phyloP scores from a whole-genome alignment of 1,140 invertebrate genomes.

The Nephila pilipes region DNA sequence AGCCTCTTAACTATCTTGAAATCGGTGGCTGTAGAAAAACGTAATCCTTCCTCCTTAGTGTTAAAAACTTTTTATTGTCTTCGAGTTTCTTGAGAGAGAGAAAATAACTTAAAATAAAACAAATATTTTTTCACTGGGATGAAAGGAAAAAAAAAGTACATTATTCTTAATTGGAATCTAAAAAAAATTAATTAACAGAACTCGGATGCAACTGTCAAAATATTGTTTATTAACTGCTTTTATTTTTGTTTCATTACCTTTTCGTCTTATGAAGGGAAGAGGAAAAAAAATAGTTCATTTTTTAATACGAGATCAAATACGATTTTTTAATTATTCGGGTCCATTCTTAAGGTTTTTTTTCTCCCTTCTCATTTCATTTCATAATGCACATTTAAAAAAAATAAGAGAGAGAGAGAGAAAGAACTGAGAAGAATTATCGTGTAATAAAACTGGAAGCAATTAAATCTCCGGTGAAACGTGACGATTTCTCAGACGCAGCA shows the following conservation, averaged over 20 bases:
- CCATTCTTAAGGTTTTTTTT: background rate
- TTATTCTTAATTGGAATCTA: slow-evolving; percentile 68
- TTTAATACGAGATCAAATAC: slow-evolving; percentile 31
- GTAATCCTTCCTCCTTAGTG: slow-evolving; percentile 41
- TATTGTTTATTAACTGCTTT: slow-evolving; percentile 40
- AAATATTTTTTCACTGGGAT: slow-evolving; percentile 12
- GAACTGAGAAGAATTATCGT: background rate
- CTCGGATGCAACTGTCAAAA: slow-evolving; percentile 49
- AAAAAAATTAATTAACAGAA: slow-evolving; percentile 69
- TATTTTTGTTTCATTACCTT: slow-evolving; percentile 9
- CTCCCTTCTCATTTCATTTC: background rate
- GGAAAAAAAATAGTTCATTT: background rate
- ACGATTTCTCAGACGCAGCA: slow-evolving; percentile 29
- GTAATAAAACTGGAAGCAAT: slow-evolving; percentile 33
- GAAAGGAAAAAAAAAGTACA: background rate
- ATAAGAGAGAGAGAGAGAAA: background rate
- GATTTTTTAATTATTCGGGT: slow-evolving; percentile 33
- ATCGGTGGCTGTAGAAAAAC: slow-evolving; percentile 29
- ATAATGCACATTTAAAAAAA: background rate
- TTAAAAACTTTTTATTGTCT: slow-evolving; percentile 68
- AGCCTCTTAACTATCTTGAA: slow-evolving; percentile 44
- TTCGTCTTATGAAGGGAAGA: background rate
- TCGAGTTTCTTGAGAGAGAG: background rate
- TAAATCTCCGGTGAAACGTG: slow-evolving; percentile 19
- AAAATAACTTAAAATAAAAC: slow-evolving; percentile 40